These are phyloP conservation scores for Nerophis lumbriciformis DNA, from an alignment of 2,113 vertebrate species.

Conservation along the genomic window DNA sequence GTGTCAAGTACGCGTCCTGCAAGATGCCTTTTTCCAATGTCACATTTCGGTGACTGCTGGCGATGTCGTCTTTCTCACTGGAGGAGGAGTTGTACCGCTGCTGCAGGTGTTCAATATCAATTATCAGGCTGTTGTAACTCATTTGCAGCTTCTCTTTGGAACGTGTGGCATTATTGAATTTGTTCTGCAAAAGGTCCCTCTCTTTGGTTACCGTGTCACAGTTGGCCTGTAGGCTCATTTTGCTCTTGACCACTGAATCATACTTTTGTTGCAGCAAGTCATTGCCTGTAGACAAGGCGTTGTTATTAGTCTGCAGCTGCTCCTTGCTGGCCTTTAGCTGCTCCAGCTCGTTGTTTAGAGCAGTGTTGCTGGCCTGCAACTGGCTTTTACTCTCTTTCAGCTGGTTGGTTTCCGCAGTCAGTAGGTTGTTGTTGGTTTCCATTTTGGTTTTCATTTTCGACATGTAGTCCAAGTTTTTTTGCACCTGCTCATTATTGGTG, in stretches of 20 bases:
- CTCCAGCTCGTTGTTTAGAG: constrained; percentile 14
- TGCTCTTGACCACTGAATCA: constrained; percentile 2
- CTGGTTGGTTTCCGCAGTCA: background rate
- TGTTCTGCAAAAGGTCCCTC: constrained; percentile 47
- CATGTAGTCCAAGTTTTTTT: accelerated
- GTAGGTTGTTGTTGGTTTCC: constrained; percentile 3
- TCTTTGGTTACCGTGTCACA: constrained; percentile 15
- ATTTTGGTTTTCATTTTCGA: accelerated
- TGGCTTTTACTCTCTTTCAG: constrained; percentile 10
- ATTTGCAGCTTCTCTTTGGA: constrained; percentile 33
- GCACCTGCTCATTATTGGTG: accelerated
- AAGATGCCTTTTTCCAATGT: constrained; percentile 4
- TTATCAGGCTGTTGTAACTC: constrained; percentile 29
- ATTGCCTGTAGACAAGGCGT: constrained; percentile 1
- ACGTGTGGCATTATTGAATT: constrained; percentile 37
- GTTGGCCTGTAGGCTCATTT: constrained; percentile 9
- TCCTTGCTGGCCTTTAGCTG: constrained; percentile 8
- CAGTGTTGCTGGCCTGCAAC: constrained; percentile 16
- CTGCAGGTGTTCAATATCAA: constrained; percentile 32
- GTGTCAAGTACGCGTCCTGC: background rate
- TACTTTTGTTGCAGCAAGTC: constrained; percentile 2
- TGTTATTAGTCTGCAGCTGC: constrained; percentile 6
- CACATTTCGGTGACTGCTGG: constrained; percentile 32
- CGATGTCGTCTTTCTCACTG: constrained; percentile 37
- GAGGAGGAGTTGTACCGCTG: constrained; percentile 26